Evolutionary conservation across 2,113 vertebrate genomes (phyloP).

Genomic region (Rousettus leschenaultii): DNA sequence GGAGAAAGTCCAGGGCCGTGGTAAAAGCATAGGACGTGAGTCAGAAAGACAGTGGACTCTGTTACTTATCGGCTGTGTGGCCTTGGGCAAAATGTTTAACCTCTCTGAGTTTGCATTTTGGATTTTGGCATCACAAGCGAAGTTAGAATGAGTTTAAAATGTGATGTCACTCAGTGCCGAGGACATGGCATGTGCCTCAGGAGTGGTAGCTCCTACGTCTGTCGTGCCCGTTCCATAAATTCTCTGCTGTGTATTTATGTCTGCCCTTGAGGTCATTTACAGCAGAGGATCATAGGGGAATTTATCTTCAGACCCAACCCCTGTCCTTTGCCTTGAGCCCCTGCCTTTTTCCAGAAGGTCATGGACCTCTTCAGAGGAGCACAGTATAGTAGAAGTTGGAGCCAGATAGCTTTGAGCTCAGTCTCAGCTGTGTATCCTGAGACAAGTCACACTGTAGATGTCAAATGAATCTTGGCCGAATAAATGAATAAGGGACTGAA

Average conservation of each 20-base stretch:
- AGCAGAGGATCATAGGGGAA: background rate
- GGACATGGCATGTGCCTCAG: background rate
- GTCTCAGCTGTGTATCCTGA: background rate
- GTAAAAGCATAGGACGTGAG: background rate
- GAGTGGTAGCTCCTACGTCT: background rate
- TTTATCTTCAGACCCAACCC: background rate
- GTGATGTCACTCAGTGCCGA: background rate
- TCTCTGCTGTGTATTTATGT: background rate
- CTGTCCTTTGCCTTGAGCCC: background rate
- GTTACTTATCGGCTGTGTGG: background rate
- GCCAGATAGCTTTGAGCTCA: background rate
- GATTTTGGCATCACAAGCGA: background rate
- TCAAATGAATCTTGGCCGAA: background rate
- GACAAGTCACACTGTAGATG: background rate
- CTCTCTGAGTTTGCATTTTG: slow-evolving; percentile 30
- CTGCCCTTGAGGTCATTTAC: background rate
- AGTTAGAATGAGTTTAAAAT: background rate
- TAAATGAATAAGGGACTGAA: background rate
- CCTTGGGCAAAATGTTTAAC: background rate
- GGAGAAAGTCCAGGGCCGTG: background rate
- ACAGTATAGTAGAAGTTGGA: background rate
- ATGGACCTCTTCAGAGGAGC: background rate
- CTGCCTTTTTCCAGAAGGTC: background rate
- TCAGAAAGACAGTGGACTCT: background rate
- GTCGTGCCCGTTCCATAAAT: background rate